These are phyloP conservation scores for Isichthys henryi DNA, from an alignment of 2,113 vertebrate species.

Conservation along the genomic window DNA sequence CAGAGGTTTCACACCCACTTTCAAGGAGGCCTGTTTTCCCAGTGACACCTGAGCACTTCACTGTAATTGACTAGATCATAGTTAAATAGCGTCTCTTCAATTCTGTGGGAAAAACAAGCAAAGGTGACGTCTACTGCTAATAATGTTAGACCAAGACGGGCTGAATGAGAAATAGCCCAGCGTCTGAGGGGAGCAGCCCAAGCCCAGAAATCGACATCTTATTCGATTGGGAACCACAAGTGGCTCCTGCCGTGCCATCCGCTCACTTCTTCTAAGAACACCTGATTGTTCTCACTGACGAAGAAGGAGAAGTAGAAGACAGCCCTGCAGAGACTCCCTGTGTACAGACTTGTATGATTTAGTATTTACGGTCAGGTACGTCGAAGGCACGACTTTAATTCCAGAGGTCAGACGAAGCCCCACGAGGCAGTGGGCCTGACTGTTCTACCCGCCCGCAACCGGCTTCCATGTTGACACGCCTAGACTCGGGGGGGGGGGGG, in stretches of 20 bases:
- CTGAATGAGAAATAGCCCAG: not conserved
- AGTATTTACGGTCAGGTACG: not conserved
- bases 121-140: not conserved
- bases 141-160: not conserved
- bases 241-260: not conserved
- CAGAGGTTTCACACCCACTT: not conserved
- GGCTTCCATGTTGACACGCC: not conserved
- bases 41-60: not conserved
- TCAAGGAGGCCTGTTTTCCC: not conserved
- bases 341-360: not conserved
- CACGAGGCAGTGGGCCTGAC: not conserved
- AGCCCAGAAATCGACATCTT: not conserved
- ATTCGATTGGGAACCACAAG: not conserved
- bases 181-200: not conserved
- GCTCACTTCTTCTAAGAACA: not conserved
- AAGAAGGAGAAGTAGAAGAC: not conserved
- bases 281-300: not conserved
- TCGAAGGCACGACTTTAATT: not conserved
- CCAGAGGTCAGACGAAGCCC: not conserved
- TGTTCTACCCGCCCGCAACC: not conserved
- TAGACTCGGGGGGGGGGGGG: not conserved
- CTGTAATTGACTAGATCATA: not conserved
- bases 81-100: not conserved
- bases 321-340: not conserved
- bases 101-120: not conserved